Evolutionary conservation across 2,888 invertebrate genomes (phyloP).

Genomic region (Timandra comae): DNA sequence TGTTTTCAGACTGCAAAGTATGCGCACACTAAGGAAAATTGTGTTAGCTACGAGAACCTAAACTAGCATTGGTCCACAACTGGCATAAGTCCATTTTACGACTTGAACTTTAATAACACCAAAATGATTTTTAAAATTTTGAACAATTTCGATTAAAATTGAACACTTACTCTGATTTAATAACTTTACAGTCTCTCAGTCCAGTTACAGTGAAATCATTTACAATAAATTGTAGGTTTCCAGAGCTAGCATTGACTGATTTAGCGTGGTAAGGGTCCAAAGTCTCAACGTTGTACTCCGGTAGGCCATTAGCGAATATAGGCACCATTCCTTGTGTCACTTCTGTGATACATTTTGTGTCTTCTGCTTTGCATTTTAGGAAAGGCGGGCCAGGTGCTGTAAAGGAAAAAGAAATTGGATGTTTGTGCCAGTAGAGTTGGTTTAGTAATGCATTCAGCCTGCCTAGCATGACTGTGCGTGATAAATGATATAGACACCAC

Average conservation of each 20-base stretch:
- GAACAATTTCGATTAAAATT: no score
- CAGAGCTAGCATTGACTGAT: conserved; percentile 37
- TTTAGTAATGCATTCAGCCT: no score
- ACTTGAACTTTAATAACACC: no score
- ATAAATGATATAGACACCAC: no score
- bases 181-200: conserved; percentile 34
- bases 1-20: no score
- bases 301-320: conserved; percentile 33
- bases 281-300: conserved; percentile 31
- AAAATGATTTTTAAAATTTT: no score
- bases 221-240: conserved; percentile 33
- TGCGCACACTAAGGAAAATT: no score
- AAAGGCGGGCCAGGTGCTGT: conserved; percentile 25
- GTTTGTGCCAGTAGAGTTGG: no score
- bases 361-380: conserved; percentile 40
- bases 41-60: no score
- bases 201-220: conserved; percentile 34
- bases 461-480: no score
- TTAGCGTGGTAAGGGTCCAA: conserved; percentile 42
- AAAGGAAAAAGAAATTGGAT: conserved; percentile 5
- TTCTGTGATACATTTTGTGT: conserved; percentile 41
- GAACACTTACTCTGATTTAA: conserved; percentile 37
- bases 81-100: no score
- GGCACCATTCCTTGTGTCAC: conserved; percentile 28
- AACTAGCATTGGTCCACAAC: no score